Conservation (phyloP, 2,888 invertebrate species). For the Acholoe squamosa region DNA sequence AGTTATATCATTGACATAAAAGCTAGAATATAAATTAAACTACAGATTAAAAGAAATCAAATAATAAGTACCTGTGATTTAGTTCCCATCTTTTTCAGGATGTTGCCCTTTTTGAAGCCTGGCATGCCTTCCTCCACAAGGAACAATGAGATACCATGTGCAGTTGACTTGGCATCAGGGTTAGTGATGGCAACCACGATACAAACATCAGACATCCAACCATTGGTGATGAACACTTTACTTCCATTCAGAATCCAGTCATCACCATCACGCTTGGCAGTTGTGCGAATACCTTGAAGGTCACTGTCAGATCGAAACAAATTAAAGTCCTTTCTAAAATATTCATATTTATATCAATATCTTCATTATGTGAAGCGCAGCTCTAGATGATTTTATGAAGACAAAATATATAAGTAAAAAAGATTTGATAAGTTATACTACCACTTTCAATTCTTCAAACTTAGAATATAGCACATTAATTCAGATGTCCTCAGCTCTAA, state of each 20-base stretch:
- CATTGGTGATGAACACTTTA: conserved; percentile 84
- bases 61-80: conserved; percentile 77
- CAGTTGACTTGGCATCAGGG: conserved; percentile 81
- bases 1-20: too few species aligned
- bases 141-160: conserved; percentile 84
- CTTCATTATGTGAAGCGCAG: too few species aligned
- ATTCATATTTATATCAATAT: conserved; percentile 1
- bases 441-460: too few species aligned
- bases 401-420: too few species aligned
- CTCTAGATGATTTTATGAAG: too few species aligned
- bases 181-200: conserved; percentile 84
- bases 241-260: conserved; percentile 84
- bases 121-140: conserved; percentile 83
- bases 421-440: too few species aligned
- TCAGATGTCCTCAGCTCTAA: too few species aligned
- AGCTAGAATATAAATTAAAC: too few species aligned
- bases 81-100: conserved; percentile 83
- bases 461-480: too few species aligned
- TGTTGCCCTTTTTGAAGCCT: conserved; percentile 83
- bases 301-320: conserved; percentile 77
- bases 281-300: conserved; percentile 83
- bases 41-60: too few species aligned
- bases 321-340: neutral
- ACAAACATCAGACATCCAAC: conserved; percentile 82
- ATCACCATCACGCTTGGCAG: conserved; percentile 83